A percentile compares a stretch with the other conserved stretches of the same genome.
phyloP scores from a whole-genome alignment of 2,113 vertebrate genomes.

The Mormyrus lacerda region DNA sequence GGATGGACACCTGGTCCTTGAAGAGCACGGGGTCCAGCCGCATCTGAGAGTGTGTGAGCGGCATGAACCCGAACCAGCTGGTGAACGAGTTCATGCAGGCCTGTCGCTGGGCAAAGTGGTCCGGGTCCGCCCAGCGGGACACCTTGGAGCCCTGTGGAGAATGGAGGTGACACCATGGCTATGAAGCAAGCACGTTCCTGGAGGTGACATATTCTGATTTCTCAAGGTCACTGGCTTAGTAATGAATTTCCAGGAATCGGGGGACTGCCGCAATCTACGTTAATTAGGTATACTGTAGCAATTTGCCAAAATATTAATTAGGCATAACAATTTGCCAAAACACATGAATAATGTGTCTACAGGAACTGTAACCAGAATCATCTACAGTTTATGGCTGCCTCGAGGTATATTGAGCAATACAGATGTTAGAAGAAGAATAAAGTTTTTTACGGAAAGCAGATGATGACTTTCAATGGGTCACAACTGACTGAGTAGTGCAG shows the following conservation, averaged over 20 bases:
- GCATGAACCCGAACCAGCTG: constrained; percentile 68
- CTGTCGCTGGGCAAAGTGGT: constrained; percentile 71
- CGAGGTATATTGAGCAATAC: not conserved
- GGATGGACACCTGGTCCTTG: constrained; percentile 71
- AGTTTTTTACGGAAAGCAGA: not conserved
- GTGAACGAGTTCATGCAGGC: constrained; percentile 66
- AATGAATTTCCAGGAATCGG: not conserved
- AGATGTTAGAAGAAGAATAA: not conserved
- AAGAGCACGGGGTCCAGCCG: constrained; percentile 67
- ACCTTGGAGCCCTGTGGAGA: constrained; percentile 56
- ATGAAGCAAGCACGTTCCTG: not conserved
- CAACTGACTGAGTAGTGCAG: not conserved
- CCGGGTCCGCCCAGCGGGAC: constrained; percentile 69
- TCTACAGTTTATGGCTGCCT: not conserved
- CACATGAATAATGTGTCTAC: not conserved
- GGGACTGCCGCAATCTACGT: not conserved
- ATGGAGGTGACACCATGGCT: not conserved
- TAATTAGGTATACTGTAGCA: not conserved
- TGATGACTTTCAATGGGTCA: not conserved
- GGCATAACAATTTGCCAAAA: not conserved
- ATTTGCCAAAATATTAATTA: not conserved
- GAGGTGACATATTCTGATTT: not conserved
- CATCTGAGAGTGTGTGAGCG: constrained; percentile 67
- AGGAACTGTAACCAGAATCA: too few species aligned
- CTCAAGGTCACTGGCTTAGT: not conserved